Evolutionary conservation across 2,797 vertebrate species (phyloP).

Genomic region (Takifugu rubripes): DNA sequence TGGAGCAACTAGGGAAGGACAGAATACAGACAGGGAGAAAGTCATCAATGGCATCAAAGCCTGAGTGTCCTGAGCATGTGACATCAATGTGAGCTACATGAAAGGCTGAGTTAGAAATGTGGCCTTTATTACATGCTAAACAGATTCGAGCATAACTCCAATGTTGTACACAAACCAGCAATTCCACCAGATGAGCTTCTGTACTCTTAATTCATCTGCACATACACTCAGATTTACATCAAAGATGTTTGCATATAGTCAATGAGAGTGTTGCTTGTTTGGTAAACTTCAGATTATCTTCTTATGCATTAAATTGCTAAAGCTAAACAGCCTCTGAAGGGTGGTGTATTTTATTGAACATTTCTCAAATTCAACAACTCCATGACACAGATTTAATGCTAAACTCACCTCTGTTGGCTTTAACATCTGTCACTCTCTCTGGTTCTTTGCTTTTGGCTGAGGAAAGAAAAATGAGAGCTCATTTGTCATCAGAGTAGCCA

Average conservation of each 20-base stretch:
- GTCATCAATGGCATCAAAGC: not conserved
- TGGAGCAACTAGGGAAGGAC: conserved; percentile 62
- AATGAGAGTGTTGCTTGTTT: too few relatives aligned
- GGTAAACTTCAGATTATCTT: too few relatives aligned
- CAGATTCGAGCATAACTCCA: too few relatives aligned
- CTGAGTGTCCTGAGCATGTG: not conserved
- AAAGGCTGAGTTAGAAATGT: conserved; percentile 21
- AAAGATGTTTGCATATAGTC: too few relatives aligned
- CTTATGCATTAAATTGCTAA: too few relatives aligned
- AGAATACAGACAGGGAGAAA: conserved; percentile 6
- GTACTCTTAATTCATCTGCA: too few relatives aligned
- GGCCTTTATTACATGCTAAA: too few relatives aligned
- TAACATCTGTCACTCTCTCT: conserved; percentile 84
- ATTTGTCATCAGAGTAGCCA: conserved; percentile 28
- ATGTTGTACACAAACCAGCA: too few relatives aligned
- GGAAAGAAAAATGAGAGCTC: conserved; percentile 50
- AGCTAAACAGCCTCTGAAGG: too few relatives aligned
- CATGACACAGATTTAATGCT: not conserved
- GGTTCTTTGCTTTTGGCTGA: conserved; percentile 96
- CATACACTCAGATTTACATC: too few relatives aligned
- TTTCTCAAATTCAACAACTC: not conserved
- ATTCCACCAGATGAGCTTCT: too few relatives aligned
- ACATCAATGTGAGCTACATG: conserved; percentile 24
- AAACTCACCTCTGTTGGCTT: conserved; percentile 85
- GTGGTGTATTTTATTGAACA: not conserved